phyloP scores from a whole-genome alignment of 1,140 invertebrate genomes.

The Onthophagus taurus region DNA sequence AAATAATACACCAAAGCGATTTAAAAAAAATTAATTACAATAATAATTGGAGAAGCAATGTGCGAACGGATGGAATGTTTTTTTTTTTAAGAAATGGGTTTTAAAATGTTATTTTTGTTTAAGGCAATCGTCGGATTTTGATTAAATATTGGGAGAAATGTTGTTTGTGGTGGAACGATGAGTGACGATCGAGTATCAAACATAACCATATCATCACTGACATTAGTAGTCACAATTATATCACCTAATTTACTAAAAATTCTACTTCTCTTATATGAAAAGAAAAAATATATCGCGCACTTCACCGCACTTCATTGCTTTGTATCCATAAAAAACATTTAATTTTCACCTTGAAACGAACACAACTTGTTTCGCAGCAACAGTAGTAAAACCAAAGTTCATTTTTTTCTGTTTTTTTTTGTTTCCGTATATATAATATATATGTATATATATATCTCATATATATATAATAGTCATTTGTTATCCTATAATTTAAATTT shows the following conservation, averaged over 20 bases:
- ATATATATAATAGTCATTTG: slow-evolving; percentile 31
- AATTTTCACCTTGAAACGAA: slow-evolving; percentile 8
- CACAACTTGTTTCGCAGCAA: slow-evolving; percentile 10
- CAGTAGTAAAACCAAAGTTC: slow-evolving; percentile 12
- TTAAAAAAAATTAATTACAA: too few species aligned
- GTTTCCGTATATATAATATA: slow-evolving; percentile 24
- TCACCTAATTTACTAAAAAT: slow-evolving; percentile 27
- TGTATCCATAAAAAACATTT: slow-evolving; percentile 6
- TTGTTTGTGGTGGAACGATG: not conserved
- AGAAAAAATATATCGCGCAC: slow-evolving; percentile 26
- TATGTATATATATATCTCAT: slow-evolving; percentile 27
- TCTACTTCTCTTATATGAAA: slow-evolving; percentile 28
- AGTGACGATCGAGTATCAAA: slow-evolving; percentile 1
- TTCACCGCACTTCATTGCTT: slow-evolving; percentile 29
- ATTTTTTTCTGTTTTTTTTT: slow-evolving; percentile 6
- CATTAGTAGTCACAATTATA: slow-evolving; percentile 33
- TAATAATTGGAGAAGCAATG: slow-evolving; percentile 2
- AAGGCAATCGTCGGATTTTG: too few species aligned
- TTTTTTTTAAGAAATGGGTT: too few species aligned
- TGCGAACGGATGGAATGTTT: too few species aligned
- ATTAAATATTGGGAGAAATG: too few species aligned
- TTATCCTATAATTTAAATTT: slow-evolving; percentile 28
- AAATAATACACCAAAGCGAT: too few species aligned
- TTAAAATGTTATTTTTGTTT: too few species aligned
- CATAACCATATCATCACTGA: slow-evolving; percentile 18